Evolutionary conservation across 1,140 invertebrate species (phyloP), one percentile per base, ranked within the genome.

Genomic region (Bombus polaris): DNA sequence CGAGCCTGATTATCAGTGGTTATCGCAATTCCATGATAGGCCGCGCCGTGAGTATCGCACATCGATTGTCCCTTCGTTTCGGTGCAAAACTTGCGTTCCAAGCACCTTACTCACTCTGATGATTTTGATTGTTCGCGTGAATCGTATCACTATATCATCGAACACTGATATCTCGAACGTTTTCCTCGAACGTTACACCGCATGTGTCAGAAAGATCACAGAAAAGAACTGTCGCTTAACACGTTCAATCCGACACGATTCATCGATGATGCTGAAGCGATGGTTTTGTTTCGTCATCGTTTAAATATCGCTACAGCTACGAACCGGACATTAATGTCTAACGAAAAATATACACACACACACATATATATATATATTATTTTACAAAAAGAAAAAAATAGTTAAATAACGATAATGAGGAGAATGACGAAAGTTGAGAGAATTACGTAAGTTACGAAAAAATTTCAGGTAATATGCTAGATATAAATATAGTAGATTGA

Each of bases 91-190:
- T 13, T 42, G 47, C 44, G 44, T 57, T 57, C 18, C 22, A 15
- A 2, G 0, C 35, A 18, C 47, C 18, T 83, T 44, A 57, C 47
- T 68, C 81, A 53, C 28, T 32, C 0, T 8, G 35, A 37, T 39
- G 22, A 25, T 71, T 0, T n/a, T 25, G 47, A 71, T 57, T 13
- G 25, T 68, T 22, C 25, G 9, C 15, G 22, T 12, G 22, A 28
- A 74, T 35, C 62, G 66, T 53, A 76, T 77, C 81, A 77, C 18
- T 13, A 13, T 62, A 44, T 44, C 53, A n/a, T 35, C 18, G 44
- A 28, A 18, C 13, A 18, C 37, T 8, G 12, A 13, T 35, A 32
- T 80, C 3, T 22, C 10, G 4, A 39, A 9, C 47, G 76, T 53
- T 37, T 74, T 75, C 59, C 35, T 12, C 32, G 57, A 76, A 53